These are phyloP conservation scores for Liopterus haemorrhoidalis DNA, from an alignment of 2,888 invertebrate species.

Conservation along the genomic window DNA sequence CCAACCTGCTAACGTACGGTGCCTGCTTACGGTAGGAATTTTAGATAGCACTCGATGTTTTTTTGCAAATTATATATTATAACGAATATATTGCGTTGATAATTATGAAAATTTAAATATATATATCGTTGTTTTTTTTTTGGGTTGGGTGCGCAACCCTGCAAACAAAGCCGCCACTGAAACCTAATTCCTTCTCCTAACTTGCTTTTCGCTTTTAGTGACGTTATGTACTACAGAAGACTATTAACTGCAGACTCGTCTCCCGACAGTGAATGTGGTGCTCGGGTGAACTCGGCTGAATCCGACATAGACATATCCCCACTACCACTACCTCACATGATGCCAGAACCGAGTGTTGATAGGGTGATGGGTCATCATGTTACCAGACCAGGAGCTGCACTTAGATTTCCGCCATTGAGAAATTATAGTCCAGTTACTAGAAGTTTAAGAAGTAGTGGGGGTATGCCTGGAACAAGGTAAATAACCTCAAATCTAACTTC, in stretches of 20 bases:
- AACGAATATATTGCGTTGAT: too few species aligned
- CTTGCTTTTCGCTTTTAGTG: conserved; percentile 38
- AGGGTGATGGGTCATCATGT: conserved; percentile 44
- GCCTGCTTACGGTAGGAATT: too few species aligned
- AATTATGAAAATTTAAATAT: too few species aligned
- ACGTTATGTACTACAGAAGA: conserved; percentile 41
- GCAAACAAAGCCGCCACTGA: neutral
- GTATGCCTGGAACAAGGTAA: conserved; percentile 21
- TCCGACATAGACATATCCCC: conserved; percentile 31
- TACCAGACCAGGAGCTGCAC: conserved; percentile 39
- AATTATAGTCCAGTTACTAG: conserved; percentile 9
- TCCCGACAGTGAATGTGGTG: conserved; percentile 35
- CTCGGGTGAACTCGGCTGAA: too few species aligned
- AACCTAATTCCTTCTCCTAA: neutral
- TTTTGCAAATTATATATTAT: too few species aligned
- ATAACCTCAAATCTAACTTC: neutral
- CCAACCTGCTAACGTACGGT: too few species aligned
- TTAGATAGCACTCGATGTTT: too few species aligned
- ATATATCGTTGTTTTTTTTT: neutral
- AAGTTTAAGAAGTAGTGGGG: conserved; percentile 13
- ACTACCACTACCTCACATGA: conserved; percentile 32
- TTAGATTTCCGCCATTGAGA: conserved; percentile 43
- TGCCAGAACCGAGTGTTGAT: conserved; percentile 40
- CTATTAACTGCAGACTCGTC: conserved; percentile 35
- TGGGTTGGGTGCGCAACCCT: neutral